Evolutionary conservation across 2,888 invertebrate genomes (phyloP).

Genomic region (Unio delphinus): DNA sequence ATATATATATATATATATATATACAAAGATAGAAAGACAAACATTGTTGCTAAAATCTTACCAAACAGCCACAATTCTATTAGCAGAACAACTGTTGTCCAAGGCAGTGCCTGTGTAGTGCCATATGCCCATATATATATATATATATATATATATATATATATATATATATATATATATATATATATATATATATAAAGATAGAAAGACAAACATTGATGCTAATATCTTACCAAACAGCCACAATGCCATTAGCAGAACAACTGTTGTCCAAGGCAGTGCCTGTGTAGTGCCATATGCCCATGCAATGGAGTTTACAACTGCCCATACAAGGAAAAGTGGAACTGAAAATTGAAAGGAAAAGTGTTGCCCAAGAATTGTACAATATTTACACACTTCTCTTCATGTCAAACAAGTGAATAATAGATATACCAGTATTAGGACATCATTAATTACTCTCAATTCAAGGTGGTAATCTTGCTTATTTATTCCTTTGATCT

Average conservation of each 20-base stretch:
- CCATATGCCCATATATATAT: slow-evolving; percentile 74
- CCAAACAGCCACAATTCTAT: slow-evolving; percentile 72
- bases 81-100: slow-evolving; percentile 73
- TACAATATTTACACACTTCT: neutral
- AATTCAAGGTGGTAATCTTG: too few relatives aligned
- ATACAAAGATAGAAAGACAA: too few relatives aligned
- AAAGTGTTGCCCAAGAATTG: neutral
- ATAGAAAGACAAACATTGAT: too few relatives aligned
- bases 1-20: too few relatives aligned
- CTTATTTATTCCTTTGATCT: too few relatives aligned
- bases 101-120: slow-evolving; percentile 74
- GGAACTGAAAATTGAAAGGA: slow-evolving; percentile 66
- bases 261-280: slow-evolving; percentile 73
- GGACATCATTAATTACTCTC: too few relatives aligned
- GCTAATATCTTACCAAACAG: slow-evolving; percentile 59
- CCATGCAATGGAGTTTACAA: slow-evolving; percentile 74
- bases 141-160: too few relatives aligned
- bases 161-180: too few relatives aligned
- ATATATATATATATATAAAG: too few relatives aligned
- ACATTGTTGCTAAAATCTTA: slow-evolving; percentile 19
- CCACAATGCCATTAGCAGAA: slow-evolving; percentile 73
- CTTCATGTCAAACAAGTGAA: neutral
- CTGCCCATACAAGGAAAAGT: slow-evolving; percentile 73
- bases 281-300: slow-evolving; percentile 74
- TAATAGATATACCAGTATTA: too few relatives aligned